Evolutionary conservation across 2,888 invertebrate genomes (phyloP).

Genomic region (Pyrgus malvae): DNA sequence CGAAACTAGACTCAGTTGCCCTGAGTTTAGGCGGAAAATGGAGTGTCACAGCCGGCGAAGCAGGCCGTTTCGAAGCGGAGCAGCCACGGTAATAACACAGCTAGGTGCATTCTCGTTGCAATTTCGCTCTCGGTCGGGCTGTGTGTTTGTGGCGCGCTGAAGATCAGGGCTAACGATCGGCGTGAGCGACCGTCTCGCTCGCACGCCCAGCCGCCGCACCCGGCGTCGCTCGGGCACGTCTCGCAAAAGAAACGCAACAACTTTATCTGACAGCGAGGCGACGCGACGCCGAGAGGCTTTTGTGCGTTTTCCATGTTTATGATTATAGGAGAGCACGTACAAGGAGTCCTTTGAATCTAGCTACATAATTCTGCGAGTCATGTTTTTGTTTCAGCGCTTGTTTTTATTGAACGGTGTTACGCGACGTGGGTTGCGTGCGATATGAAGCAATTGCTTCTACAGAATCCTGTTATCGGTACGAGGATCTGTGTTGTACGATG

Average conservation of each 20-base stretch:
- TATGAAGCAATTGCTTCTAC: constrained; percentile 30
- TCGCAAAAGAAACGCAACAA: constrained; percentile 79
- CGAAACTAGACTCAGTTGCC: constrained; percentile 49
- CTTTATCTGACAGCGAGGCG: constrained; percentile 79
- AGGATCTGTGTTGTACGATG: background rate
- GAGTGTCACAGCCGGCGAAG: constrained; percentile 41
- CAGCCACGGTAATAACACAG: constrained; percentile 73
- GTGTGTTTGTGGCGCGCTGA: constrained; percentile 82
- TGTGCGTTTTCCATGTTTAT: constrained; percentile 81
- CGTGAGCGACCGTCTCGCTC: constrained; percentile 62
- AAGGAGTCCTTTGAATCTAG: constrained; percentile 73
- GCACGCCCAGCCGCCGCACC: constrained; percentile 37
- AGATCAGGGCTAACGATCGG: constrained; percentile 83
- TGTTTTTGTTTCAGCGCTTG: constrained; percentile 64
- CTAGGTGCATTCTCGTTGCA: constrained; percentile 81
- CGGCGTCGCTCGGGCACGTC: constrained; percentile 47
- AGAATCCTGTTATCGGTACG: background rate
- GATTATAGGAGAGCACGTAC: constrained; percentile 79
- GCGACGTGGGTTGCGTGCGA: constrained; percentile 36
- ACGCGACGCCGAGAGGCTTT: constrained; percentile 77
- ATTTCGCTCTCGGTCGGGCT: constrained; percentile 82
- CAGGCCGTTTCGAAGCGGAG: constrained; percentile 65
- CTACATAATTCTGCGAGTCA: constrained; percentile 61
- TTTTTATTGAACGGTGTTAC: constrained; percentile 45
- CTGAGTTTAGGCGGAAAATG: constrained; percentile 47